phyloP scores from a whole-genome alignment of 2,888 invertebrate species.

The Protophormia terraenovae region DNA sequence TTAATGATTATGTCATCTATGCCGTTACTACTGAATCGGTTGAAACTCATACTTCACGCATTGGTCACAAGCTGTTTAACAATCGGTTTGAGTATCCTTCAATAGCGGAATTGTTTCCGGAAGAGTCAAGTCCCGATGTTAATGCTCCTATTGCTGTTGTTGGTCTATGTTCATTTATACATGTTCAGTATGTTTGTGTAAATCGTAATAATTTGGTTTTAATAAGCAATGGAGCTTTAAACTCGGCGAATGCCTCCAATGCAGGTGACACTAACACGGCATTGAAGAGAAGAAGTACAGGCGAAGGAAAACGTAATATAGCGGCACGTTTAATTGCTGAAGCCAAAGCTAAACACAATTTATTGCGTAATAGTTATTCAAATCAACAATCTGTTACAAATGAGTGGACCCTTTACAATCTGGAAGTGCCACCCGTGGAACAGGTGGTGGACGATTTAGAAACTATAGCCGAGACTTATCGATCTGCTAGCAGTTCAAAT shows the following conservation, averaged over 20 bases:
- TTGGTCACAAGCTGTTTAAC: constrained; percentile 84
- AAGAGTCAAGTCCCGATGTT: constrained; percentile 79
- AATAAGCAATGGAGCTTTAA: constrained; percentile 76
- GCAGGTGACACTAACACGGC: constrained; percentile 69
- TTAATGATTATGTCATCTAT: constrained; percentile 87
- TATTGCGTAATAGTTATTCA: constrained; percentile 71
- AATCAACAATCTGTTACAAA: constrained; percentile 71
- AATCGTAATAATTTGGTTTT: constrained; percentile 78
- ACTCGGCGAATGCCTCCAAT: constrained; percentile 49
- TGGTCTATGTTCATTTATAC: constrained; percentile 78
- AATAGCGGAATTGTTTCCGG: constrained; percentile 77
- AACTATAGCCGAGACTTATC: constrained; percentile 85
- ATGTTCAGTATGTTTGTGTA: constrained; percentile 79
- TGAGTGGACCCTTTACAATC: constrained; percentile 88
- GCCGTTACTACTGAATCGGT: constrained; percentile 89
- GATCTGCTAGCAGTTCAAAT: constrained; percentile 85
- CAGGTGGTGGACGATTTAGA: constrained; percentile 87
- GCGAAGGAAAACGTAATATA: constrained; percentile 74
- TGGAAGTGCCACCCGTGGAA: constrained; percentile 85
- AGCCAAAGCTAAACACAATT: constrained; percentile 77
- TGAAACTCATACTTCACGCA: constrained; percentile 88
- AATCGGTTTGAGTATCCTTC: constrained; percentile 81
- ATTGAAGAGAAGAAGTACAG: constrained; percentile 67
- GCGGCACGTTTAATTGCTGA: constrained; percentile 77
- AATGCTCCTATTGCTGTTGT: constrained; percentile 79